These are phyloP conservation scores for Ivindomyrus marchei DNA, from an alignment of 2,113 vertebrate genomes.

Conservation along the genomic window DNA sequence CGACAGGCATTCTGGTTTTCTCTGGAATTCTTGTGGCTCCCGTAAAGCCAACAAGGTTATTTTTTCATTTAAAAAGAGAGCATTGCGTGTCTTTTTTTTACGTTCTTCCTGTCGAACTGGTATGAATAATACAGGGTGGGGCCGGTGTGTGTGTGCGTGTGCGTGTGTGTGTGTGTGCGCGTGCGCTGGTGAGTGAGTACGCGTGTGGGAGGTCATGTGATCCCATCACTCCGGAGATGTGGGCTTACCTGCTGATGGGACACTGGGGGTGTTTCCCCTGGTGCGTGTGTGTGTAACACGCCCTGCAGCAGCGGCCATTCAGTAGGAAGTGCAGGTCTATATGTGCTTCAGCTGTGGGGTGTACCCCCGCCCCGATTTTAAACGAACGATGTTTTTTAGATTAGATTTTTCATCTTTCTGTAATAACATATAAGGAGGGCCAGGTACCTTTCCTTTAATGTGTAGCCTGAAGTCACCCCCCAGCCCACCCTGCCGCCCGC, in stretches of 20 bases:
- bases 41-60: slow-evolving; percentile 31
- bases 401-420: slow-evolving; percentile 31
- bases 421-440: slow-evolving; percentile 31
- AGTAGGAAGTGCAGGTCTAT: neutral
- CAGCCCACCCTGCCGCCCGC: neutral
- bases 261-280: neutral
- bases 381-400: neutral
- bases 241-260: neutral
- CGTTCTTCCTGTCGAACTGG: slow-evolving; percentile 18
- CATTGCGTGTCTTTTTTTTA: slow-evolving; percentile 6
- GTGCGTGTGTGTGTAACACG: neutral
- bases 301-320: neutral
- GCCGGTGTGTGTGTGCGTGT: neutral
- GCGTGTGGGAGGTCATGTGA: neutral
- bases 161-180: neutral
- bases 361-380: neutral
- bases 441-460: slow-evolving; percentile 28
- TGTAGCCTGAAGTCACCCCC: slow-evolving; percentile 36
- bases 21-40: slow-evolving; percentile 56
- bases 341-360: slow-evolving; percentile 18
- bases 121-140: slow-evolving; percentile 25
- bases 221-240: neutral
- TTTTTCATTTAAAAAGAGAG: slow-evolving; percentile 24
- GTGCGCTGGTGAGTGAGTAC: neutral
- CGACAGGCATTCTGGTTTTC: slow-evolving; percentile 59